Evolutionary conservation across 64 coral and sea anemone genomes (phyloP), one percentile per base, ranked within the genome.

Genomic region (Montipora capricornis): DNA sequence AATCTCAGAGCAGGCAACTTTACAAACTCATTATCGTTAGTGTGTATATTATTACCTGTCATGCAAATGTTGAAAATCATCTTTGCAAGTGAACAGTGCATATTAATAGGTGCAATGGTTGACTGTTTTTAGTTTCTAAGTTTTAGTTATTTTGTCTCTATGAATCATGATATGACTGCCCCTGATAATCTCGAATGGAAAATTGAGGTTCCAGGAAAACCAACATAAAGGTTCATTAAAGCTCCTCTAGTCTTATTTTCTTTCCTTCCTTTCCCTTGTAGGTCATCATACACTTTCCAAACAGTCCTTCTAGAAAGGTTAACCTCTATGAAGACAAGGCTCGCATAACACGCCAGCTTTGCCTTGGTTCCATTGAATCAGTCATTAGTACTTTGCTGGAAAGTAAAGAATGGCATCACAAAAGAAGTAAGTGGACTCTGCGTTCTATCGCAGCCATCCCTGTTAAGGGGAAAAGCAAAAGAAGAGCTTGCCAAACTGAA

Each of bases 201-300:
- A 5, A 69, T 15, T 20, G 4, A 69, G 12, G 4, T 69, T 69
- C 4, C 17, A 8, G 19, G 20, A 73, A 24, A 24, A 6, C 17
- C 5, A 6, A n/a, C 1, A 26, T 73, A 3, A 73, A n/a, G 4
- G 3, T 73, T 73, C 16, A 6, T 20, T 0, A 69, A 73, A n/a
- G 20, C 20, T 20, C 19, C 20, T 6, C 70, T 73, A n/a, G 24
- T 73, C 20, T 20, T 19, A 20, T 73, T 73, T 20, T 69, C 26
- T 29, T 29, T 20, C 20, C 8, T 73, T 73, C 70, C 70, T 73
- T 73, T 20, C 4, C 24, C 8, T 73, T 73, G 19, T 20, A 73
- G 70, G 70, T 29, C 19, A 73, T 73, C 70, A 73, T 73, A 73
- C 70, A 73, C 70, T 73, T 73, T 20, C 70, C 70, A 73, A n/a